A percentile compares a stretch with the other conserved stretches of the same genome.
Evolutionary conservation across 1,140 invertebrate genomes (phyloP).

Genomic region (Laupala kohalensis): DNA sequence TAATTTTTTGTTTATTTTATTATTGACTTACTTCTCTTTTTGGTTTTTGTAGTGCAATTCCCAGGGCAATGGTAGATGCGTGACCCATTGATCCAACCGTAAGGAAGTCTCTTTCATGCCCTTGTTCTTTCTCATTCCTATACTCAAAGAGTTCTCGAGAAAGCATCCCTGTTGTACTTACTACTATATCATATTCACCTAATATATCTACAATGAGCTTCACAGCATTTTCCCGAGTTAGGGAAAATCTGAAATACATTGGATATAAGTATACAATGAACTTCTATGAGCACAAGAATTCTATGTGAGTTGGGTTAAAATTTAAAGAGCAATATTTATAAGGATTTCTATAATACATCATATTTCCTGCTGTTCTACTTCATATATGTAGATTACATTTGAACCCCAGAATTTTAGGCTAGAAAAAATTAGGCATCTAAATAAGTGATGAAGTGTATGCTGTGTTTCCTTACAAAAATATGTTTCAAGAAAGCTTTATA

Average conservation of each 20-base stretch:
- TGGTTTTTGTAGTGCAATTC: slow-evolving; percentile 30
- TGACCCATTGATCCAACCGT: slow-evolving; percentile 38
- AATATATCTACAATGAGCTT: slow-evolving; percentile 6
- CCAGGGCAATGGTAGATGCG: slow-evolving; percentile 31
- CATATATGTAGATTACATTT: no score
- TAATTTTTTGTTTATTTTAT: background rate
- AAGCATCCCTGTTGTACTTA: slow-evolving; percentile 34
- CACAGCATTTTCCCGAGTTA: slow-evolving; percentile 12
- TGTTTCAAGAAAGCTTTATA: no score
- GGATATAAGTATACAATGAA: no score
- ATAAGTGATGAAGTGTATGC: no score
- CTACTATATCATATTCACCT: slow-evolving; percentile 26
- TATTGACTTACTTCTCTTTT: slow-evolving; percentile 12
- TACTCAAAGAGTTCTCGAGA: slow-evolving; percentile 24
- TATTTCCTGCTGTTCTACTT: no score
- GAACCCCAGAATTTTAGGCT: no score
- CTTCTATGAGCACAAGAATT: no score
- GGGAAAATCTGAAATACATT: background rate
- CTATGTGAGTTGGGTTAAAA: no score
- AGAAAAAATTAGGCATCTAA: no score
- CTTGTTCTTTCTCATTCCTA: slow-evolving; percentile 24
- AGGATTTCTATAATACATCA: no score
- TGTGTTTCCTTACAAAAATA: no score
- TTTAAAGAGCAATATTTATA: no score
- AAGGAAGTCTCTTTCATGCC: slow-evolving; percentile 34